Evolutionary conservation across 2,888 invertebrate species (phyloP).

Genomic region (Herminia tarsipennalis): DNA sequence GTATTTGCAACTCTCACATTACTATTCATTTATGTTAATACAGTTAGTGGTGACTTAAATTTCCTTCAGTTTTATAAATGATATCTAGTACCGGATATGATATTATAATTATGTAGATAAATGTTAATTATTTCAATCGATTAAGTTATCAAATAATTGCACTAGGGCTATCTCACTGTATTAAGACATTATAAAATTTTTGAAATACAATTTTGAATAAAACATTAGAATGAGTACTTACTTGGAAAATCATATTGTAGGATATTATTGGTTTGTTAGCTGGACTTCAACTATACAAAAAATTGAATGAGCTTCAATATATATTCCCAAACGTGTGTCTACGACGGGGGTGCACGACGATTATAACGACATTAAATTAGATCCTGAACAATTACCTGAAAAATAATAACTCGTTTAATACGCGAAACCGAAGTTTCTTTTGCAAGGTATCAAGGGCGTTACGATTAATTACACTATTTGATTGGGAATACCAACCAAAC

Average conservation of each 20-base stretch:
- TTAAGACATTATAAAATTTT: too few relatives aligned
- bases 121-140: too few relatives aligned
- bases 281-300: constrained; percentile 57
- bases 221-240: too few relatives aligned
- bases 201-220: too few relatives aligned
- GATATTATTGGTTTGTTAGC: constrained; percentile 53
- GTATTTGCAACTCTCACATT: too few relatives aligned
- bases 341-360: constrained; percentile 41
- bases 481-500: constrained; percentile 40
- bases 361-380: constrained; percentile 50
- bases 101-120: too few relatives aligned
- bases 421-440: constrained; percentile 59
- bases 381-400: constrained; percentile 43
- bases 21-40: too few relatives aligned
- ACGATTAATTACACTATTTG: constrained; percentile 48
- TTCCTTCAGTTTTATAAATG: too few relatives aligned
- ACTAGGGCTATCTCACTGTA: too few relatives aligned
- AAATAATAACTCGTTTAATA: constrained; percentile 41
- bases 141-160: too few relatives aligned
- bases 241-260: constrained; percentile 64
- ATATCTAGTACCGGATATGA: too few relatives aligned
- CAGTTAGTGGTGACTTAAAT: too few relatives aligned
- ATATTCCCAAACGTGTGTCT: constrained; percentile 47
- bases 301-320: constrained; percentile 41
- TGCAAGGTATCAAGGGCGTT: constrained; percentile 50